Conservation (phyloP, 1,140 invertebrate species). For the Philotrypesis tridentata region DNA sequence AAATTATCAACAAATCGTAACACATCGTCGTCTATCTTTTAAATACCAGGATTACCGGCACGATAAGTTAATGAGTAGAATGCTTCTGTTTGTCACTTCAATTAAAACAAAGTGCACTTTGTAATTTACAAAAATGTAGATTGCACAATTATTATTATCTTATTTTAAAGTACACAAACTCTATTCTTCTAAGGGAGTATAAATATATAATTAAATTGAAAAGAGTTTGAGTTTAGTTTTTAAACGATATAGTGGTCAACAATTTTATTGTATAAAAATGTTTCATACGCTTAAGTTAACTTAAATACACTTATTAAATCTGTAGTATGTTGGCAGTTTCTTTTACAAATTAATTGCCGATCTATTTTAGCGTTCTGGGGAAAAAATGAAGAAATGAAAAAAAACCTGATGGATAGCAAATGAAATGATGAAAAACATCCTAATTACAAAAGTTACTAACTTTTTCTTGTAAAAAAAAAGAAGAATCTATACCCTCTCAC, state of each 20-base stretch:
- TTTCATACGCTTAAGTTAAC: slow-evolving; percentile 6
- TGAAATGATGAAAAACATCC: background rate
- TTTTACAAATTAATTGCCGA: background rate
- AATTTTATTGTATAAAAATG: slow-evolving; percentile 43
- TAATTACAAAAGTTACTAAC: slow-evolving; percentile 23
- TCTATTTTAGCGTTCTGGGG: background rate
- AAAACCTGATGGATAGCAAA: background rate
- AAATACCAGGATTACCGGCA: too few relatives aligned
- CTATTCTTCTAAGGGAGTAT: too few relatives aligned
- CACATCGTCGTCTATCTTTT: too few relatives aligned
- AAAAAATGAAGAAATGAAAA: too few relatives aligned
- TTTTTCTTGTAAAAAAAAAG: slow-evolving; percentile 5
- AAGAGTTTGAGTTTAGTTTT: background rate
- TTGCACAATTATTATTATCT: too few relatives aligned
- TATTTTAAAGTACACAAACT: background rate
- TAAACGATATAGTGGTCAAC: slow-evolving; percentile 8
- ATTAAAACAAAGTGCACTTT: too few relatives aligned
- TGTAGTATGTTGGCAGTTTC: background rate
- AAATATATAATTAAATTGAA: background rate
- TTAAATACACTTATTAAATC: slow-evolving; percentile 22
- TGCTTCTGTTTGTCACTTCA: too few relatives aligned
- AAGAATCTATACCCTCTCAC: background rate
- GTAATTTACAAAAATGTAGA: too few relatives aligned
- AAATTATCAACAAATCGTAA: too few relatives aligned
- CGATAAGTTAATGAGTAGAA: too few relatives aligned